Evolutionary conservation across 2,797 vertebrate genomes (phyloP), one percentile per base, ranked within the genome.

Genomic region (Otus scops): DNA sequence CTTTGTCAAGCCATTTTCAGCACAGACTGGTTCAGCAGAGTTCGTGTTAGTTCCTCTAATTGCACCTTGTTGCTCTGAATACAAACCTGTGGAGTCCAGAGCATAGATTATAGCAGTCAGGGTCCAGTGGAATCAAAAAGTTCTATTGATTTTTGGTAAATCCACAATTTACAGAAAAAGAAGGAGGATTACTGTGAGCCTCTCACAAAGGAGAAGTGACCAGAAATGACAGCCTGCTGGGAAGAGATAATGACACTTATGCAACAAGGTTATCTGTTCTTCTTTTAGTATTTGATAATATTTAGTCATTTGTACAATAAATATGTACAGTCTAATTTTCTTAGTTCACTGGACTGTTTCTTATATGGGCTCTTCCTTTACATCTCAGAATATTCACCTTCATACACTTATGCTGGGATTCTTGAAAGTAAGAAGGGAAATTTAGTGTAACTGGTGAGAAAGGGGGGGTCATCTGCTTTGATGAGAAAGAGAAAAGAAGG

Each of bases 121-220:
- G 59, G 38, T 78, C 79, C 56, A 39, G 57, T 8, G 50, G 80
- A 95, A 96, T 67, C 9, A 89, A 88, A 96, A 80, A 27, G 4
- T 60, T 86, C 20, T 89, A 93, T 85, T 89, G 48, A 81, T 91
- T 86, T 96, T 68, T 65, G 28, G 17, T 47, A 95, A 83, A 96
- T 51, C 38, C 41, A 43, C 24, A 86, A 71, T 94, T 95, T 92
- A 90, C 63, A 88, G 88, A 78, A 94, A 89, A 94, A 90, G 15
- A 32, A 48, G 48, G 47, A 59, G 54, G 86, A 67, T 97, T 97
- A 68, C 41, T 84, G 27, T 45, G 74, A 95, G 30, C 27, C 30
- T 85, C 50, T 92, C 47, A 85, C 86, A 93, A 92, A 91, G 34
- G 9, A 79, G 30, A 92, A 93, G 41, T 83, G 48, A 26, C 28